Base-by-base conservation (phyloP, 2,797 vertebrate species). In the Holocentrus rufus region DNA sequence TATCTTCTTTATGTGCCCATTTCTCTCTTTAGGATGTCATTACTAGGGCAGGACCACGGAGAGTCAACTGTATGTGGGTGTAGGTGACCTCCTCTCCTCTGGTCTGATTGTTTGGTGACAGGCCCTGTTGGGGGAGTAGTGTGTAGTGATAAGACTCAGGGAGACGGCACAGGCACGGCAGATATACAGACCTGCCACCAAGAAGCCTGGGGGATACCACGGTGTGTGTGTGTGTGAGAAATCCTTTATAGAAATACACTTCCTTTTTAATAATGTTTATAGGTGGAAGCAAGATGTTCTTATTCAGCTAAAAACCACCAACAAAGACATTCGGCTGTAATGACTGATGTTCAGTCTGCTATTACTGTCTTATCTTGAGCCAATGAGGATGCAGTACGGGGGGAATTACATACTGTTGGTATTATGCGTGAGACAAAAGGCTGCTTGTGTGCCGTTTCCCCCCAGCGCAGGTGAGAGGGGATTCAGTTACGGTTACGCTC, bases 21-120 rank as follows among this genome's bases (percentile, higher is more conserved):
- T 87, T 79, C 85, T 88, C 81, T 86, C 77, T 88, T 88, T 85
- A 87, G 82, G 81, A 87, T 88, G 72, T 87, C 83, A 87, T 91
- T 91, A 88, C 84, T 56, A 67, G 57, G 66, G 22, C 81, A 59
- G 58, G 79, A 75, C 65, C 70, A 50, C 69, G 34, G 75, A 20
- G 57, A 80, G 76, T 39, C 72, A 70, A 83, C 76, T 74, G 81
- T 76, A 55, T 80, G 83, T 80, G 69, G 73, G 67, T 80, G 85
- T 69, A 80, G 85, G 76, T 92, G 88, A 91, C 91, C 90, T 79
- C 76, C 66, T 82, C 69, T 80, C 72, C 74, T 83, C 82, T 66
- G 72, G 66, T 42, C 77, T 74, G 87, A 88, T 89, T 89, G 84
- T 88, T 85, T 86, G 83, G 77, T 79, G 89, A 89, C 84, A 89